Percentiles rank a stretch among this genome's conserved stretches.
These are phyloP conservation scores for Trilocha varians DNA, from an alignment of 2,888 invertebrate genomes.

Conservation along the genomic window DNA sequence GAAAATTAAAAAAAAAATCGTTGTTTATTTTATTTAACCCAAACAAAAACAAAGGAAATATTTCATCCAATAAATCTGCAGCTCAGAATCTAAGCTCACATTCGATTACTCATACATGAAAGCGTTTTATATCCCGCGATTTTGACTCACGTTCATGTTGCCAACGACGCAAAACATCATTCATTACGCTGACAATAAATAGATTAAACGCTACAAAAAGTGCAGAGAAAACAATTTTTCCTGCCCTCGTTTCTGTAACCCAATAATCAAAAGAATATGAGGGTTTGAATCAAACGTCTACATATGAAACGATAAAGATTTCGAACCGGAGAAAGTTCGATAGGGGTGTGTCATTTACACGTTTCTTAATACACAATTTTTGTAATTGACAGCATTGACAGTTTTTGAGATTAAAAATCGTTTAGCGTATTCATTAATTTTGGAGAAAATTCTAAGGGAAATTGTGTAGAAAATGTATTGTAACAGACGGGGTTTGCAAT, in stretches of 20 bases:
- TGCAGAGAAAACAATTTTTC: conserved; percentile 51
- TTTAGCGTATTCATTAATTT: conserved; percentile 1
- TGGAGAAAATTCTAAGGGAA: background rate
- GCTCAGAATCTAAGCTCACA: conserved; percentile 35
- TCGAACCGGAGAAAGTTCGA: conserved; percentile 35
- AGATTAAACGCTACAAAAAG: conserved; percentile 61
- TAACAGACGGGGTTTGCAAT: too few species aligned
- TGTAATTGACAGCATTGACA: background rate
- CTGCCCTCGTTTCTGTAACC: conserved; percentile 58
- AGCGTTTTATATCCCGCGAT: conserved; percentile 37
- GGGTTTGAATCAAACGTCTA: conserved; percentile 61
- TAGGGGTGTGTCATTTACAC: conserved; percentile 29
- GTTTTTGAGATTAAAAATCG: conserved; percentile 2
- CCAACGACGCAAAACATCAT: conserved; percentile 59
- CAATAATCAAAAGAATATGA: conserved; percentile 70
- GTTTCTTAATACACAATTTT: background rate
- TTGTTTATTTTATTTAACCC: too few species aligned
- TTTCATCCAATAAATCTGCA: conserved; percentile 26
- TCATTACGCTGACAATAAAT: conserved; percentile 69
- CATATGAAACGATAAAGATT: conserved; percentile 60
- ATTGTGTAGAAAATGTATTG: too few species aligned
- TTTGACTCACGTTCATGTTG: conserved; percentile 49
- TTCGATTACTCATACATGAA: conserved; percentile 48
- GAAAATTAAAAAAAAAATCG: too few species aligned
- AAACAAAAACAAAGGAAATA: too few species aligned